Percentiles rank a stretch among this genome's conserved stretches.
phyloP scores from a whole-genome alignment of 1,140 invertebrate species.

The Trichomalopsis sarcophagae region DNA sequence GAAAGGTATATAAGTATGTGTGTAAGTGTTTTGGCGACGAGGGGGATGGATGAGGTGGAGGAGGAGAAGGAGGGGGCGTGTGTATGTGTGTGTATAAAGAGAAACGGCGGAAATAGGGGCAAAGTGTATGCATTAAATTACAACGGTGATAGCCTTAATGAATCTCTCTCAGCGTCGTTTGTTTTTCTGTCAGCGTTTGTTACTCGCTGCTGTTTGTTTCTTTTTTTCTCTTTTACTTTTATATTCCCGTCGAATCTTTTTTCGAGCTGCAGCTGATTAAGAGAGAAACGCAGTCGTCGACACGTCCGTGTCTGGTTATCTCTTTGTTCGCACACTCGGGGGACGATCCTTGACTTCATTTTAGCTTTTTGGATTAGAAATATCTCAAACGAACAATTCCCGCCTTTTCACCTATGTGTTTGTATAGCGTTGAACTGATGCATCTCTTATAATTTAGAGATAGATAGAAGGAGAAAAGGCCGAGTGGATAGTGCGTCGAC shows the following conservation, averaged over 20 bases:
- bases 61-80: slow-evolving; percentile 2
- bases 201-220: background rate
- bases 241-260: background rate
- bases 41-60: background rate
- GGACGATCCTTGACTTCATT: too few relatives aligned
- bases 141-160: slow-evolving; percentile 21
- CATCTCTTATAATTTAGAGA: too few relatives aligned
- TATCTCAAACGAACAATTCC: too few relatives aligned
- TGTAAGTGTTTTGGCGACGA: background rate
- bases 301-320: background rate
- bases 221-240: background rate
- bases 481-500: background rate
- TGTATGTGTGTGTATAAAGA: background rate
- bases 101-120: background rate
- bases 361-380: too few relatives aligned
- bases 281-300: background rate
- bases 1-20: slow-evolving; percentile 9
- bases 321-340: background rate
- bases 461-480: background rate
- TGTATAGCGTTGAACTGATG: too few relatives aligned
- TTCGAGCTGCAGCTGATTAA: background rate
- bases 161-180: slow-evolving; percentile 14
- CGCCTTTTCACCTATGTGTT: too few relatives aligned
- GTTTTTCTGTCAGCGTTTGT: background rate
- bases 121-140: slow-evolving; percentile 35